Conservation (phyloP, 2,113 vertebrate species). For the Gallinago jamesoni region DNA sequence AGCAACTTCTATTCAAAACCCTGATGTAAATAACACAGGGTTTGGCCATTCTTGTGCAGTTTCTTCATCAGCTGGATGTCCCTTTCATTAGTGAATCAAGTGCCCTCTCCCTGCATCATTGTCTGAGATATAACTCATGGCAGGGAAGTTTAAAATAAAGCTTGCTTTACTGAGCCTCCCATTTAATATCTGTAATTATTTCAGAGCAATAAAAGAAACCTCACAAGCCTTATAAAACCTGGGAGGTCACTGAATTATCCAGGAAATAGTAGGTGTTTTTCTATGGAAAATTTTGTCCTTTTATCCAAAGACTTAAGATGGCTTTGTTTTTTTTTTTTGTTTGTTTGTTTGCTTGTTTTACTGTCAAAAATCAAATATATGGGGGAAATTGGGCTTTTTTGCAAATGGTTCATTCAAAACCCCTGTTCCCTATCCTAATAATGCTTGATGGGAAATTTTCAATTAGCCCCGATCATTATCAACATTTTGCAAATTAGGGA, state of each 20-base stretch:
- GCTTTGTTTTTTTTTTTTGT: background rate
- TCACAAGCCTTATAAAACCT: conserved; percentile 1
- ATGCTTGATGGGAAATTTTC: conserved; percentile 59
- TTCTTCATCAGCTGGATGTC: background rate
- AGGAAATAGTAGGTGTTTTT: background rate
- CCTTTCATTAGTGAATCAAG: background rate
- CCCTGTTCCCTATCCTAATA: conserved; percentile 49
- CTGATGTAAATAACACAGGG: background rate
- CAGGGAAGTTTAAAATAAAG: background rate
- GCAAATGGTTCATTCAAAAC: background rate
- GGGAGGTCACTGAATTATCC: background rate
- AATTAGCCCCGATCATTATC: conserved; percentile 47
- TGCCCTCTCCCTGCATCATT: background rate
- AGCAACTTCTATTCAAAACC: background rate
- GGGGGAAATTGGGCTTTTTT: background rate
- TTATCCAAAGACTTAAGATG: background rate
- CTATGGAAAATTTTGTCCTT: background rate
- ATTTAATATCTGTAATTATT: background rate
- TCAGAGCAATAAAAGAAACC: background rate
- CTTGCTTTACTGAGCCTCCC: background rate
- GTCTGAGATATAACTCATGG: background rate
- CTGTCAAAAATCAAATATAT: background rate
- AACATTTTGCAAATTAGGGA: conserved; percentile 37
- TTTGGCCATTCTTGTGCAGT: background rate
- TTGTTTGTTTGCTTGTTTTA: background rate